Conservation (phyloP, 2,888 invertebrate genomes). For the Myopa testacea region DNA sequence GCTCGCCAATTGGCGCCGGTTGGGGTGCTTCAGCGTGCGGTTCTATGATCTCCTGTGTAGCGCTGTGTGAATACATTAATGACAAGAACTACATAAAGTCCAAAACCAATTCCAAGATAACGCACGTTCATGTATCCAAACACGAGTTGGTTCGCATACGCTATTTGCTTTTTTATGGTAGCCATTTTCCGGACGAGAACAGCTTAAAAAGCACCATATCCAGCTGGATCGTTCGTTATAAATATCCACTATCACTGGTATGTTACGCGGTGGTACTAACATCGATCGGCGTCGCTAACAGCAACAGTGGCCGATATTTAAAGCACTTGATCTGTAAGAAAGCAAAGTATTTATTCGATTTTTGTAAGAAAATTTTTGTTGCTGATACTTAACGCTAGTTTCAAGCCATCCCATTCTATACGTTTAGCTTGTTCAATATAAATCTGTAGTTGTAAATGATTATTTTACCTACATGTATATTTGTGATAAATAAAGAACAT, state of each 20-base stretch:
- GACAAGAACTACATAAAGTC: conserved; percentile 75
- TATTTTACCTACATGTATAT: too few species aligned
- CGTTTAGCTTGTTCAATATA: too few species aligned
- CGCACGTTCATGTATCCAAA: conserved; percentile 44
- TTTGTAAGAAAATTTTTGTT: conserved; percentile 43
- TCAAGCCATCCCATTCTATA: too few species aligned
- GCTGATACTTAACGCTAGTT: background rate
- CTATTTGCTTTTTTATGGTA: conserved; percentile 79
- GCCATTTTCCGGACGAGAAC: conserved; percentile 49
- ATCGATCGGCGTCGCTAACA: conserved; percentile 75
- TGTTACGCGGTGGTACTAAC: conserved; percentile 75
- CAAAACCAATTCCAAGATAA: conserved; percentile 55
- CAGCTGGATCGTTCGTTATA: conserved; percentile 74
- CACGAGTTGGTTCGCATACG: conserved; percentile 81
- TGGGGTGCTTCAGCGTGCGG: conserved; percentile 84
- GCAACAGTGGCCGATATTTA: conserved; percentile 67
- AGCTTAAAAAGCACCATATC: conserved; percentile 40
- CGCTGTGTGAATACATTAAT: conserved; percentile 83
- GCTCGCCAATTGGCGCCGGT: conserved; percentile 79
- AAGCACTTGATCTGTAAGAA: conserved; percentile 42
- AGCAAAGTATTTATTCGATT: conserved; percentile 38
- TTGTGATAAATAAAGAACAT: too few species aligned
- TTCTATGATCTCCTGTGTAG: conserved; percentile 80
- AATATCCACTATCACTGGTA: conserved; percentile 73
- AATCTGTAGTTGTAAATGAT: too few species aligned